Conservation (phyloP, 2,888 invertebrate species). For the Parapristionchus giblindavisi region DNA sequence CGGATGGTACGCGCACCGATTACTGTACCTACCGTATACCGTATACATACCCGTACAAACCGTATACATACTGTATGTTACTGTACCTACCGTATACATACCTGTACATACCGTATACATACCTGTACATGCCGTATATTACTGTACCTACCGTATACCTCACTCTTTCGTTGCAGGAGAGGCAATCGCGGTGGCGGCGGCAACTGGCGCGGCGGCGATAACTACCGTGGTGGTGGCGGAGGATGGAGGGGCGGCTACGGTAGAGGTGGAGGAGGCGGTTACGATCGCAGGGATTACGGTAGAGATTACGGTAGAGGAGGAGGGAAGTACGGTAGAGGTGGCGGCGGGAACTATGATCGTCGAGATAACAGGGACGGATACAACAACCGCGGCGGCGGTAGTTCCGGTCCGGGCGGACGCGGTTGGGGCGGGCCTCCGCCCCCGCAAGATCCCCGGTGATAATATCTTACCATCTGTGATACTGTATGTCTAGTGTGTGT, state of each 20-base stretch:
- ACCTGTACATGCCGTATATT: not conserved
- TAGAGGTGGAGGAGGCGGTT: not conserved
- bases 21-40: not conserved
- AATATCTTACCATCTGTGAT: not conserved
- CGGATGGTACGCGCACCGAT: slow-evolving; percentile 38
- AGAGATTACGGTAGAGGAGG: not conserved
- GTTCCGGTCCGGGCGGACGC: not conserved
- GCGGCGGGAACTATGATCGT: not conserved
- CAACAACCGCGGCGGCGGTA: slow-evolving; percentile 8
- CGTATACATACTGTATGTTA: not conserved
- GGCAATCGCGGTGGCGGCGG: slow-evolving; percentile 24
- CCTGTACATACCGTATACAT: not conserved
- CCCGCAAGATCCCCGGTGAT: no score
- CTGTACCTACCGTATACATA: not conserved
- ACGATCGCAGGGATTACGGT: not conserved
- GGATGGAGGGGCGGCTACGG: not conserved
- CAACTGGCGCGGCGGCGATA: not conserved
- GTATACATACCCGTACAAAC: not conserved
- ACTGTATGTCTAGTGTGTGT: not conserved
- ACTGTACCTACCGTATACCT: no score
- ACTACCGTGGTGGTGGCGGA: not conserved
- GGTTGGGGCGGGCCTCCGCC: no score
- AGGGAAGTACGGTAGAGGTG: slow-evolving; percentile 2
- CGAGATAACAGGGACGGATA: slow-evolving; percentile 3
- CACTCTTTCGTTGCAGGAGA: slow-evolving; percentile 4